Percentiles rank a stretch among this genome's conserved stretches.
Evolutionary conservation across 2,113 vertebrate genomes (phyloP).

Genomic region (Sterrhoptilus dennistouni): DNA sequence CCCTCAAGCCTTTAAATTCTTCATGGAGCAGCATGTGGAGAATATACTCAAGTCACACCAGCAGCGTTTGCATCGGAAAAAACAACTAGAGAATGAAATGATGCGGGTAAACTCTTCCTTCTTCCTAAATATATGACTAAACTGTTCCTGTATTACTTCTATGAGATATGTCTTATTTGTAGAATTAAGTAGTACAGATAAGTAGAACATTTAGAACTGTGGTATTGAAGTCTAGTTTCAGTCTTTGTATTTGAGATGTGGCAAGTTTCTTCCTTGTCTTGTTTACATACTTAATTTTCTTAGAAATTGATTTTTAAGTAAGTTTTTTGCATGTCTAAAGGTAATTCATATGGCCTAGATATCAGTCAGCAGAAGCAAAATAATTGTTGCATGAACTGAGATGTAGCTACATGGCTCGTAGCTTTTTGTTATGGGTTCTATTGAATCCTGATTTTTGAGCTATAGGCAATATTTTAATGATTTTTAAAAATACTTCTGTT

Average conservation of each 20-base stretch:
- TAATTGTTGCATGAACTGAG: neutral
- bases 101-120: conserved; percentile 84
- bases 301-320: neutral
- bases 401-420: neutral
- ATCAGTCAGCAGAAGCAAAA: neutral
- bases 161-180: neutral
- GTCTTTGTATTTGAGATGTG: neutral
- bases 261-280: neutral
- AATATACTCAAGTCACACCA: conserved; percentile 98
- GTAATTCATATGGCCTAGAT: neutral
- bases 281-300: neutral
- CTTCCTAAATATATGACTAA: conserved; percentile 8
- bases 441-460: neutral
- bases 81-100: conserved; percentile 98
- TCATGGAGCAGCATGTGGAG: conserved; percentile 98
- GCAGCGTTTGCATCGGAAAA: conserved; percentile 90
- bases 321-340: neutral
- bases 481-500: accelerated
- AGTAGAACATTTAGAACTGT: neutral
- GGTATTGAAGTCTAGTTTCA: neutral
- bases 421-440: neutral
- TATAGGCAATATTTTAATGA: neutral
- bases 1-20: conserved; percentile 98
- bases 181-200: neutral
- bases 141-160: neutral